These are phyloP conservation scores for Podarcis siculus DNA, from an alignment of 2,797 vertebrate species.

Conservation along the genomic window DNA sequence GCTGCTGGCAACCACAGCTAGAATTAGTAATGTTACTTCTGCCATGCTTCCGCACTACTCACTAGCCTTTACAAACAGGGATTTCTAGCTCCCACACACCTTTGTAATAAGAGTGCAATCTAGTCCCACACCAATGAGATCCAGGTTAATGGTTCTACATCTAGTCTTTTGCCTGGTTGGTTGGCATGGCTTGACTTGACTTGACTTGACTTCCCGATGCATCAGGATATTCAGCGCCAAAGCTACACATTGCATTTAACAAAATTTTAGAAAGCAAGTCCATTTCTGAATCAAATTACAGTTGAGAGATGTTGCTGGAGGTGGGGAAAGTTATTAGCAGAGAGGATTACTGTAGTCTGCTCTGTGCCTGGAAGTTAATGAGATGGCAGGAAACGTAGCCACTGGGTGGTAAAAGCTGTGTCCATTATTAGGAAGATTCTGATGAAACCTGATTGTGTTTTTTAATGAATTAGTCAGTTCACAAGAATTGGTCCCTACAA, in stretches of 20 bases:
- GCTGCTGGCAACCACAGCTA: background rate
- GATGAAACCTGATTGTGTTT: slow-evolving; percentile 30
- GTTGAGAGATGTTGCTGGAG: slow-evolving; percentile 14
- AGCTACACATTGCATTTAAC: background rate
- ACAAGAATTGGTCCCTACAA: slow-evolving; percentile 13
- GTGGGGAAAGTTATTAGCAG: slow-evolving; percentile 23
- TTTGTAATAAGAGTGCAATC: background rate
- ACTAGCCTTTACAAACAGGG: background rate
- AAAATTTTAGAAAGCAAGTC: background rate
- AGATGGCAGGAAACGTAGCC: slow-evolving; percentile 7
- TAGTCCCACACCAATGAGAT: background rate
- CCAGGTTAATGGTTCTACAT: background rate
- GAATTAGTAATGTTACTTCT: background rate
- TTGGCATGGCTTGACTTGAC: too few relatives aligned
- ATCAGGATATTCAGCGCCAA: background rate
- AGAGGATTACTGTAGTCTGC: background rate
- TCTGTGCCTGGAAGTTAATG: slow-evolving; percentile 28
- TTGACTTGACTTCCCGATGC: background rate
- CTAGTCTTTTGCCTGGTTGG: background rate
- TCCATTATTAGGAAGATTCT: slow-evolving; percentile 20
- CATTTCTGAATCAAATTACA: slow-evolving; percentile 21
- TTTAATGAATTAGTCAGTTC: slow-evolving; percentile 38
- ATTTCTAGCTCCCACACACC: background rate
- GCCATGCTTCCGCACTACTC: background rate
- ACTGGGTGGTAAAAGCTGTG: slow-evolving; percentile 4